Evolutionary conservation across 1,140 invertebrate species (phyloP).

Genomic region (Drosophila auraria): DNA sequence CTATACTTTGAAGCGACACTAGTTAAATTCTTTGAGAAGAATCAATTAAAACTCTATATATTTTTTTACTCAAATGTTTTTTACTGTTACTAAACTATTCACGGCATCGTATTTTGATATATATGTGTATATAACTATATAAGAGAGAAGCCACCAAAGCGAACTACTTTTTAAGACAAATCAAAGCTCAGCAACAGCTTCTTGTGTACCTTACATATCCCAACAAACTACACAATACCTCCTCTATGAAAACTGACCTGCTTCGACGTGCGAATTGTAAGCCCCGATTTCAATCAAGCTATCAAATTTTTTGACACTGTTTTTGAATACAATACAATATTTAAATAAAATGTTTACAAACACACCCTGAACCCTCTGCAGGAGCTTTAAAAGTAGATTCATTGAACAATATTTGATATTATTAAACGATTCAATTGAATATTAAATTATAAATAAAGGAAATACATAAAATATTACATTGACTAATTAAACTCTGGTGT

Average conservation of each 20-base stretch:
- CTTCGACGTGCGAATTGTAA: constrained; percentile 30
- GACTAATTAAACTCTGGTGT: neutral
- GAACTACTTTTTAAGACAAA: constrained; percentile 30
- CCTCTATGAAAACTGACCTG: constrained; percentile 45
- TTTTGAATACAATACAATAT: constrained; percentile 33
- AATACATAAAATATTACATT: constrained; percentile 29
- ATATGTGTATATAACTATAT: constrained; percentile 54
- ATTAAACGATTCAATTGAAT: constrained; percentile 21
- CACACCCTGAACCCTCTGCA: constrained; percentile 15
- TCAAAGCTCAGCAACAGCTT: constrained; percentile 28
- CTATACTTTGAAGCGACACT: constrained; percentile 42
- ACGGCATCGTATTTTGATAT: constrained; percentile 45
- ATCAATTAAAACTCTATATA: constrained; percentile 61
- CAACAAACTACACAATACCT: constrained; percentile 64
- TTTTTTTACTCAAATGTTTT: constrained; percentile 61
- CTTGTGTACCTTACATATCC: constrained; percentile 57
- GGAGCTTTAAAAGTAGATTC: constrained; percentile 25
- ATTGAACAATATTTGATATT: constrained; percentile 54
- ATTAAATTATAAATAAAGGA: constrained; percentile 32
- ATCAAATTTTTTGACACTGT: constrained; percentile 14
- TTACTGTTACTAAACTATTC: constrained; percentile 48
- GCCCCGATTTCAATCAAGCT: constrained; percentile 29
- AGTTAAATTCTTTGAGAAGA: constrained; percentile 52
- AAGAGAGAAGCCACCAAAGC: constrained; percentile 42
- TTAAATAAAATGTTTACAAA: constrained; percentile 11